A percentile compares a stretch with the other conserved stretches of the same genome.
These are phyloP conservation scores for Cephalotes varians DNA, from an alignment of 2,888 invertebrate species.

Conservation along the genomic window DNA sequence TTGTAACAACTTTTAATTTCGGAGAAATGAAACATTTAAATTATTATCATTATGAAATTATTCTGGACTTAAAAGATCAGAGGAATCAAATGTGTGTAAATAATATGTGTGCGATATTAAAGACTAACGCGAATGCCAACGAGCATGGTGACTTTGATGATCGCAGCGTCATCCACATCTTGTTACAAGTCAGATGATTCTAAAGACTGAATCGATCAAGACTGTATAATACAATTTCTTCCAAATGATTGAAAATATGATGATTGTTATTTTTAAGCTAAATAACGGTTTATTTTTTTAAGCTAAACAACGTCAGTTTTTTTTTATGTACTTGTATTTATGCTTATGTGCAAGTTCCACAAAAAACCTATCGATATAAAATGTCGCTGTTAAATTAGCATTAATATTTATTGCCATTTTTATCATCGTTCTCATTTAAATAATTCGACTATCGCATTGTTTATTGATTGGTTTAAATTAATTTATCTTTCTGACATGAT, in stretches of 20 bases:
- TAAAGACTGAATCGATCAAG: conserved; percentile 47
- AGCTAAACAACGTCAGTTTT: neutral
- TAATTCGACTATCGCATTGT: neutral
- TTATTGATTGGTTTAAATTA: neutral
- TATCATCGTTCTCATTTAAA: neutral
- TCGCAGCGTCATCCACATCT: neutral
- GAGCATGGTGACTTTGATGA: neutral
- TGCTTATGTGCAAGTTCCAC: neutral
- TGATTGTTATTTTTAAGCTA: neutral
- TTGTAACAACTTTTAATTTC: neutral
- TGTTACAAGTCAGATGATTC: neutral
- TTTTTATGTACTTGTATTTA: neutral
- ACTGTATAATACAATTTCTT: conserved; percentile 32
- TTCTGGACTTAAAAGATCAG: neutral
- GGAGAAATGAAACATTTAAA: neutral
- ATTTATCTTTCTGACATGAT: neutral
- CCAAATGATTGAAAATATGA: neutral
- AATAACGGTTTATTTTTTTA: neutral
- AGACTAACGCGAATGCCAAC: neutral
- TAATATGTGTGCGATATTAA: neutral
- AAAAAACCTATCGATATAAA: neutral
- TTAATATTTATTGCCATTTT: neutral
- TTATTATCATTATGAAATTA: neutral
- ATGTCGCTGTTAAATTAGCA: neutral
- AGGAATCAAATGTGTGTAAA: neutral